These are phyloP conservation scores for Arrhamphus sclerolepis DNA, from an alignment of 2,797 vertebrate species.

Conservation along the genomic window DNA sequence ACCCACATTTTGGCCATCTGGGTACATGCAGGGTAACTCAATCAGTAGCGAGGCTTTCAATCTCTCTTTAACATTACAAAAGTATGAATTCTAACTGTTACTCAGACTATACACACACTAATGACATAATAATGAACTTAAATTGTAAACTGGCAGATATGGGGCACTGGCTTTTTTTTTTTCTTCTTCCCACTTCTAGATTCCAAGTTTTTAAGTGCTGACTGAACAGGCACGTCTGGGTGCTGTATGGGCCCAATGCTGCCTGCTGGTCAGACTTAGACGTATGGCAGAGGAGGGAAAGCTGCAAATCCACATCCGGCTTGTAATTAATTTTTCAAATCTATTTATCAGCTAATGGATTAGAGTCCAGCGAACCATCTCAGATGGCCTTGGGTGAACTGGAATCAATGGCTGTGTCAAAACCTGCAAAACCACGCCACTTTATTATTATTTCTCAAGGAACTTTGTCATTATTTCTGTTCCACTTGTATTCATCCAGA, in stretches of 20 bases:
- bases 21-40: constrained; percentile 60
- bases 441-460: constrained; percentile 47
- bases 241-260: constrained; percentile 20
- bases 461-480: neutral
- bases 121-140: constrained; percentile 48
- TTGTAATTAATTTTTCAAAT: constrained; percentile 67
- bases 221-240: constrained; percentile 33
- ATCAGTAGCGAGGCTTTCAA: constrained; percentile 34
- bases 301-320: constrained; percentile 56
- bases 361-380: constrained; percentile 52
- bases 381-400: constrained; percentile 62
- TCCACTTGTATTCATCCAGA: neutral
- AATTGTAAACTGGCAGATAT: constrained; percentile 37
- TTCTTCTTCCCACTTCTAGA: constrained; percentile 5
- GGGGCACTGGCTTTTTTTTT: constrained; percentile 13
- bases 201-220: constrained; percentile 9
- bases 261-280: constrained; percentile 62
- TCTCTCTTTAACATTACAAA: constrained; percentile 34
- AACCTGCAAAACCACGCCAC: constrained; percentile 27
- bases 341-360: constrained; percentile 73
- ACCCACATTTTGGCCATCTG: constrained; percentile 31
- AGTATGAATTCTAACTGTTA: constrained; percentile 35
- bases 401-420: constrained; percentile 49
- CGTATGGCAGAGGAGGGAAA: constrained; percentile 53
- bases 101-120: constrained; percentile 35